These are phyloP conservation scores for Dinothrombium tinctorium DNA, from an alignment of 1,140 invertebrate genomes.

Conservation along the genomic window DNA sequence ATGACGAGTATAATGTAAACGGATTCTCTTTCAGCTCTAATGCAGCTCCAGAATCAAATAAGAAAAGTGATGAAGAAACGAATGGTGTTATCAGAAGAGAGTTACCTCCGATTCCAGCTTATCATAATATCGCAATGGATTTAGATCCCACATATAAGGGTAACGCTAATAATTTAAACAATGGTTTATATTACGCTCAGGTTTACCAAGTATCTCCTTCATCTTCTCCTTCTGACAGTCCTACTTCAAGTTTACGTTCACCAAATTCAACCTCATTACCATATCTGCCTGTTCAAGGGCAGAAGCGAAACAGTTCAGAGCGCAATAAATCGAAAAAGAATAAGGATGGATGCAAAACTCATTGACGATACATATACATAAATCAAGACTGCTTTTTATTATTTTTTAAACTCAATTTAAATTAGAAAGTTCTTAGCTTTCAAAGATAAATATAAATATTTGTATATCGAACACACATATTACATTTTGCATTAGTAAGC, in stretches of 20 bases:
- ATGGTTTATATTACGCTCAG: slow-evolving; percentile 9
- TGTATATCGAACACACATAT: too few relatives aligned
- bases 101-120: neutral
- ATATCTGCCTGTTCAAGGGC: slow-evolving; percentile 54
- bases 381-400: too few relatives aligned
- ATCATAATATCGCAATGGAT: slow-evolving; percentile 30
- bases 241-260: neutral
- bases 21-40: too few relatives aligned
- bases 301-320: slow-evolving; percentile 27
- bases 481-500: too few relatives aligned
- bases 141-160: slow-evolving; percentile 31
- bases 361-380: too few relatives aligned
- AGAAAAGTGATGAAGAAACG: neutral
- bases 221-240: neutral
- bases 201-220: neutral
- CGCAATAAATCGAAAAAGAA: neutral
- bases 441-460: too few relatives aligned
- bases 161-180: neutral
- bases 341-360: too few relatives aligned
- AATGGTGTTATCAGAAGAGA: neutral
- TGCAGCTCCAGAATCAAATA: too few relatives aligned
- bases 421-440: too few relatives aligned
- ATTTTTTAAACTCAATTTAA: too few relatives aligned
- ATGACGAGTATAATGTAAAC: too few relatives aligned
- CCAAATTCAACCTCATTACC: slow-evolving; percentile 29